phyloP scores from a whole-genome alignment of 2,888 invertebrate genomes.

The Apamea monoglypha region DNA sequence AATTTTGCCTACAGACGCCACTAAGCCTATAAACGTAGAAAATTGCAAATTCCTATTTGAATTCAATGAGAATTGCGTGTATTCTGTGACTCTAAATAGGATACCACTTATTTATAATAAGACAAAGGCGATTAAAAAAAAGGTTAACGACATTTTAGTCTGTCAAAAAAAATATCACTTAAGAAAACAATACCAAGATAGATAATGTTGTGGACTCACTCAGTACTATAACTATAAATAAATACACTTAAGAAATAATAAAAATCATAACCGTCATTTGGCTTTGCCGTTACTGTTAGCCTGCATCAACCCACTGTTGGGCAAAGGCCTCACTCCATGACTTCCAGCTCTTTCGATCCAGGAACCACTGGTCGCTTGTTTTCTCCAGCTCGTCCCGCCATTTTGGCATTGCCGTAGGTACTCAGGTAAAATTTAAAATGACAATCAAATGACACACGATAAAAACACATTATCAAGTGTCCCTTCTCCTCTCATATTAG shows the following conservation, averaged over 20 bases:
- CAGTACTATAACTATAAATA: background rate
- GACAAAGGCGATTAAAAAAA: background rate
- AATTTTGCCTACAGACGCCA: background rate
- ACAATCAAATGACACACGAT: too few species aligned
- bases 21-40: background rate
- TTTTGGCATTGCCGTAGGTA: background rate
- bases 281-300: background rate
- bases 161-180: background rate
- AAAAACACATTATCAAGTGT: constrained; percentile 5
- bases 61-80: background rate
- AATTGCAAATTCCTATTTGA: background rate
- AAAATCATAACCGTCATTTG: background rate
- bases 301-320: too few species aligned
- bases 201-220: background rate
- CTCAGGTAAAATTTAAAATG: background rate
- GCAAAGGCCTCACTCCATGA: too few species aligned
- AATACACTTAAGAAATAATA: background rate
- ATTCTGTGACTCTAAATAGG: background rate
- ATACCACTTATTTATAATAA: background rate
- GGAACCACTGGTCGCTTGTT: too few species aligned
- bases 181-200: constrained; percentile 9
- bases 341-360: too few species aligned
- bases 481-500: constrained; percentile 21
- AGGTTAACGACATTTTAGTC: background rate
- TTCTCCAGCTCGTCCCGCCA: too few species aligned